phyloP scores from a whole-genome alignment of 1,140 invertebrate genomes.

The Dinoponera quadriceps region DNA sequence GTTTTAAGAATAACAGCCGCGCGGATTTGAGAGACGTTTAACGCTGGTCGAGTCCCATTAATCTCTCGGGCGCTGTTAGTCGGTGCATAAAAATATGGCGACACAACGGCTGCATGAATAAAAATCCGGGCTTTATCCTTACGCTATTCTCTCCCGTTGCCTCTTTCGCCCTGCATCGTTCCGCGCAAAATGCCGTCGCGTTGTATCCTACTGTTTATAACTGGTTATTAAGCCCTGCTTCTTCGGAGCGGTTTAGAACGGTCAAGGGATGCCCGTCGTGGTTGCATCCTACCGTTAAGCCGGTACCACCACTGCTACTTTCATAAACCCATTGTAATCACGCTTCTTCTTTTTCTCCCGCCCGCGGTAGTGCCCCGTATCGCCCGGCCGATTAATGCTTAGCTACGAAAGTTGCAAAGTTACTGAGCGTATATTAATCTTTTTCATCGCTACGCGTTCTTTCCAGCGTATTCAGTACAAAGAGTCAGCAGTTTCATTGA shows the following conservation, averaged over 20 bases:
- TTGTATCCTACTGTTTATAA: slow-evolving; percentile 38
- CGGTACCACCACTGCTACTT: not conserved
- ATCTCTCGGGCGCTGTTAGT: slow-evolving; percentile 39
- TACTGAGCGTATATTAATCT: slow-evolving; percentile 23
- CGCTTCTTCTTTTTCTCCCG: not conserved
- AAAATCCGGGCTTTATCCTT: slow-evolving; percentile 52
- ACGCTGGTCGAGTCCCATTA: slow-evolving; percentile 51
- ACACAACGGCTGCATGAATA: slow-evolving; percentile 60
- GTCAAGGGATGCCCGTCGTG: slow-evolving; percentile 11
- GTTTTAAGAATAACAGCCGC: slow-evolving; percentile 55
- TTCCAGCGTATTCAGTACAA: not conserved
- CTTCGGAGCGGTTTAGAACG: slow-evolving; percentile 12
- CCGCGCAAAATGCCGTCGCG: slow-evolving; percentile 41
- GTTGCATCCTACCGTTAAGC: slow-evolving; percentile 12
- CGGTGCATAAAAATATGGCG: slow-evolving; percentile 58
- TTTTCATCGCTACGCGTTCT: not conserved
- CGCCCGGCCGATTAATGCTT: slow-evolving; percentile 28
- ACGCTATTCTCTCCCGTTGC: slow-evolving; percentile 6
- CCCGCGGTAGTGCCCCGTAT: not conserved
- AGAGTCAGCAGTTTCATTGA: no score
- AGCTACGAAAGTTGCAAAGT: slow-evolving; percentile 19
- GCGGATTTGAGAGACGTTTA: slow-evolving; percentile 53
- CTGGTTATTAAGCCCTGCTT: slow-evolving; percentile 45
- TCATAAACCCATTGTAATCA: not conserved
- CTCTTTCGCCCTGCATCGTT: slow-evolving; percentile 20